Evolutionary conservation across 2,888 invertebrate genomes (phyloP).

Genomic region (Crocallis elinguaria): DNA sequence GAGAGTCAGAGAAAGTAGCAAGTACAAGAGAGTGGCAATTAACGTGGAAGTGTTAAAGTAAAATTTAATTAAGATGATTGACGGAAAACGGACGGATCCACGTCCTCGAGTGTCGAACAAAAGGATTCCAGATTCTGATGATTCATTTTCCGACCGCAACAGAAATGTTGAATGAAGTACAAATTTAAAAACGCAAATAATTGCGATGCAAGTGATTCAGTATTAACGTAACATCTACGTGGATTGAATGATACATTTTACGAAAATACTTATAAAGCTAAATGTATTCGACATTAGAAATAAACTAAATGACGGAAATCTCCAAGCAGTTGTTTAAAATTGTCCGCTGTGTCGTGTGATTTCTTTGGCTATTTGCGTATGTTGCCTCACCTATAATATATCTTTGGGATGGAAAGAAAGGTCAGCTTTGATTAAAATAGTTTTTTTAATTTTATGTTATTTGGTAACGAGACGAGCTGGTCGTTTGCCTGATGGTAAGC

Average conservation of each 20-base stretch:
- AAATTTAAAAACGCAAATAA: slow-evolving; percentile 27
- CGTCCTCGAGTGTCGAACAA: slow-evolving; percentile 40
- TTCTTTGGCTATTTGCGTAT: slow-evolving; percentile 24
- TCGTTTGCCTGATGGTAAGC: no score
- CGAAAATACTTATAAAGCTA: slow-evolving; percentile 19
- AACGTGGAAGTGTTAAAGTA: slow-evolving; percentile 28
- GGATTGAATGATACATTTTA: slow-evolving; percentile 25
- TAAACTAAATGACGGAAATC: slow-evolving; percentile 38
- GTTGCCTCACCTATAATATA: slow-evolving; percentile 33
- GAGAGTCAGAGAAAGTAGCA: slow-evolving; percentile 29
- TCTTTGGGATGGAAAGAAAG: slow-evolving; percentile 38
- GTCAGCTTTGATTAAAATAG: slow-evolving; percentile 31
- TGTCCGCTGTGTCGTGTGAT: slow-evolving; percentile 30
- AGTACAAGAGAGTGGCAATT: slow-evolving; percentile 26
- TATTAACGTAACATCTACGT: slow-evolving; percentile 27
- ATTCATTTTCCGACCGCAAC: slow-evolving; percentile 42
- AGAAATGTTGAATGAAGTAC: slow-evolving; percentile 47
- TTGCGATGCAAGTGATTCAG: slow-evolving; percentile 35
- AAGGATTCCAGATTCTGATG: slow-evolving; percentile 45
- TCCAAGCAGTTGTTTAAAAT: slow-evolving; percentile 25
- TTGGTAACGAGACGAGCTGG: no score
- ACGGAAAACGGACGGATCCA: slow-evolving; percentile 40
- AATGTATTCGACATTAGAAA: slow-evolving; percentile 29
- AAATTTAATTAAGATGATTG: slow-evolving; percentile 44
- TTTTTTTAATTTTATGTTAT: no score